Base-by-base conservation (phyloP, 2,888 invertebrate genomes). In the Helicoverpa assulta region DNA sequence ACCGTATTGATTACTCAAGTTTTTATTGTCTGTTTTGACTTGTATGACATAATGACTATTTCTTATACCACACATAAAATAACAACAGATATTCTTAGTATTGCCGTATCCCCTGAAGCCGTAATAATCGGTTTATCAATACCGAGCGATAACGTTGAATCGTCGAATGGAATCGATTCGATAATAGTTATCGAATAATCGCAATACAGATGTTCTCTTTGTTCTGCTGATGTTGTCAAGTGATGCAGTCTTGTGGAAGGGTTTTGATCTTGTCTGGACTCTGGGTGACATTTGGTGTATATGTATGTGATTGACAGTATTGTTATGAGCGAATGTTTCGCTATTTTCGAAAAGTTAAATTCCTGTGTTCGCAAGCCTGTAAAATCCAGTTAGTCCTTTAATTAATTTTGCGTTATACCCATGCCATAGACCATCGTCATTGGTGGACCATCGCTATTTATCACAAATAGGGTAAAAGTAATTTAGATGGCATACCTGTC, bases 111-210 rank as follows among this genome's bases (percentile, higher is more conserved):
- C 12, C 16, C 12, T 60, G 26, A 59, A 62, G 58, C 62, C 50
- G 72, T 67, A 68, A 54, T 29, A 43, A 69, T 55, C 50, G 10
- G 33, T 61, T 64, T 56, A 65, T 67, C 40, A 57, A 53, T 60
- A 65, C n/a, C n/a, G 40, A 40, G 40, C 40, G 51, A 74, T 67
- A 74, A 52, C 62, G 52, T 54, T 58, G 60, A 19, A 47, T 33
- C 33, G 8, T 6, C 33, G 33, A 33, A 33, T 33, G 33, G 33
- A 7, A 33, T 33, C 33, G 33, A 33, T 33, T 70, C 70, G 58
- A 50, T 62, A 26, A 52, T 54, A 69, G 62, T 61, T 66, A 74
- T 78, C 59, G 58, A 70, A 67, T 66, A 69, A 69, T 60, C 59
- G 29, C 33, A 59, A 56, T 62, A 70, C 51, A 62, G 59, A 68